These are phyloP conservation scores for Propithecus deckenii DNA, from an alignment of 2,797 vertebrate species.

Conservation along the genomic window DNA sequence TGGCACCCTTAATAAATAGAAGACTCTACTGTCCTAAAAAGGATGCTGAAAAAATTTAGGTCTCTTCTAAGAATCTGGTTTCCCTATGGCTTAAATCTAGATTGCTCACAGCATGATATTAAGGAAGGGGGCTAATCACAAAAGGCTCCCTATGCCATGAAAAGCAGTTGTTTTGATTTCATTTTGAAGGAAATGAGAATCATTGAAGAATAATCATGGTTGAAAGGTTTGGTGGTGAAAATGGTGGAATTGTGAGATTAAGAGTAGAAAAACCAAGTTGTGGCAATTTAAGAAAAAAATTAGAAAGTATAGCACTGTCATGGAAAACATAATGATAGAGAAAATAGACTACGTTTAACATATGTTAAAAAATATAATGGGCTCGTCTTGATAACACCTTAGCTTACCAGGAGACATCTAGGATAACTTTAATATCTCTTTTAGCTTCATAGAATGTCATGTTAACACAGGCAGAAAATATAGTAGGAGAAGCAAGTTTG, in stretches of 20 bases:
- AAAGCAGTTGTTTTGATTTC: background rate
- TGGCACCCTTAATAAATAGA: background rate
- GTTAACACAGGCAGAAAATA: background rate
- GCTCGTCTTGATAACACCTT: background rate
- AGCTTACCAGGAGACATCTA: background rate
- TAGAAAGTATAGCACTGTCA: background rate
- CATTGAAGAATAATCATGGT: background rate
- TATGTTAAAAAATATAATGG: background rate
- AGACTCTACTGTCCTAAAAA: background rate
- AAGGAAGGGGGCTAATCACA: background rate
- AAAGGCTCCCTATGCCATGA: background rate
- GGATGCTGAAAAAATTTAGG: background rate
- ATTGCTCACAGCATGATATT: accelerated
- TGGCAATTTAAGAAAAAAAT: background rate
- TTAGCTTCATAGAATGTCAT: background rate
- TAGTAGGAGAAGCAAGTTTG: background rate
- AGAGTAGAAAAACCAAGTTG: background rate
- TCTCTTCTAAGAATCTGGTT: background rate
- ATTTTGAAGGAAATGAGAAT: background rate
- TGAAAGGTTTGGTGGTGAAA: background rate
- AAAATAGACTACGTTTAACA: background rate
- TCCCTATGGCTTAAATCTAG: background rate
- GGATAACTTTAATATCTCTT: background rate
- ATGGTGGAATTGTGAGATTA: background rate
- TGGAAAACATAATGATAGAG: background rate